Percentiles rank a stretch among this genome's conserved stretches.
Conservation (phyloP, 2,113 vertebrate genomes). For the Semnornis frantzii region DNA sequence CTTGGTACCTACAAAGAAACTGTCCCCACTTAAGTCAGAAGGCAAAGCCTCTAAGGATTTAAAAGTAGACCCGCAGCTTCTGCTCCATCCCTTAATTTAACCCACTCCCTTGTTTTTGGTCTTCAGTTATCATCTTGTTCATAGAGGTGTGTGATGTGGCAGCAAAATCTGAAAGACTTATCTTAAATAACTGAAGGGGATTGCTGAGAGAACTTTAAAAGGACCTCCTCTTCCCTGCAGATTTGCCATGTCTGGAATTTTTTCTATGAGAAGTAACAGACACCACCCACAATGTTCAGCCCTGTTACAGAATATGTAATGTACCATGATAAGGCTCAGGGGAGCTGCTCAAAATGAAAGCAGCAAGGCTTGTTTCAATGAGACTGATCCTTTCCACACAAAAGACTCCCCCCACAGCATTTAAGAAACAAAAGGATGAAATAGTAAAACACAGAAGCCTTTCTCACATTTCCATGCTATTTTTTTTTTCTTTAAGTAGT, state of each 20-base stretch:
- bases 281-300: slow-evolving; percentile 56
- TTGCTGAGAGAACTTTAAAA: not conserved
- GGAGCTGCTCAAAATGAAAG: slow-evolving; percentile 17
- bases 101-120: not conserved
- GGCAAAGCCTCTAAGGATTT: not conserved
- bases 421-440: not conserved
- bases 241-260: slow-evolving; percentile 45
- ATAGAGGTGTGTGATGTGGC: not conserved
- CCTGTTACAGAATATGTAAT: slow-evolving; percentile 24
- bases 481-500: not conserved
- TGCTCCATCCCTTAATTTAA: not conserved
- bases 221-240: slow-evolving; percentile 22
- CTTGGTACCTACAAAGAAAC: not conserved
- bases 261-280: slow-evolving; percentile 38
- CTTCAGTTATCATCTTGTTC: not conserved
- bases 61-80: not conserved
- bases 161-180: slow-evolving; percentile 11
- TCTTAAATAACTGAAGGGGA: not conserved
- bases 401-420: not conserved
- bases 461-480: not conserved
- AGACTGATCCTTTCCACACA: not conserved
- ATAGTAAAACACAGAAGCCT: not conserved
- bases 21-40: not conserved
- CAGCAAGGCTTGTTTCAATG: not conserved
- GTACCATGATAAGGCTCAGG: not conserved